Evolutionary conservation across 2,888 invertebrate genomes (phyloP), one percentile per base, ranked within the genome.

Genomic region (Heliconius cydno): DNA sequence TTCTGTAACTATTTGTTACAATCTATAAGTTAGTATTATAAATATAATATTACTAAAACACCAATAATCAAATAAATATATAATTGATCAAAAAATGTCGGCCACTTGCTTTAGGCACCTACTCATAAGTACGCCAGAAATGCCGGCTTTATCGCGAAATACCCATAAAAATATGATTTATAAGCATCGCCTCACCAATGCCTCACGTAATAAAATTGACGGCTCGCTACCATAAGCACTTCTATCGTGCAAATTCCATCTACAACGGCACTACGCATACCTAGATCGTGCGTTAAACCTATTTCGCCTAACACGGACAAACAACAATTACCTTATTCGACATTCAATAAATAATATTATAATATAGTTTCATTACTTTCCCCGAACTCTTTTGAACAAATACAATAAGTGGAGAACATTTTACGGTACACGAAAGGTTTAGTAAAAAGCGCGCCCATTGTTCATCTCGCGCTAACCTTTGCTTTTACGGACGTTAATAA

Each of bases 161-260:
- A 91, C 88, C 90, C 90, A 92, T 92, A 93, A 93, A 92, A 90
- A 87, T 90, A 90, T 93, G 92, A 92, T 92, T 93, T 93, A 93
- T 91, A 92, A 90, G 88, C 92, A 90, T 90, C 89, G 89, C 87
- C 87, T 89, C 86, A 87, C 90, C 88, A 88, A 88, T 77, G 87
- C 86, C 89, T 71, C 80, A 84, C 83, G 90, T 88, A 90, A 91
- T 92, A 92, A 92, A 92, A 91, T 88, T 86, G 86, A 85, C 87
- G 86, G 88, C 86, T 87, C 85, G 86, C 87, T 87, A 85, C 88
- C 88, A 87, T 90, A 85, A 88, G 90, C 85, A 84, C 84, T 85
- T 86, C 84, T 88, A 88, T 87, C 86, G 86, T 85, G 86, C 86
- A 85, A 83, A 88, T 90, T 88, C 86, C 88, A 88, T 86, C 86